These are phyloP conservation scores for Nycteola revayana DNA, from an alignment of 2,888 invertebrate genomes.

Conservation along the genomic window DNA sequence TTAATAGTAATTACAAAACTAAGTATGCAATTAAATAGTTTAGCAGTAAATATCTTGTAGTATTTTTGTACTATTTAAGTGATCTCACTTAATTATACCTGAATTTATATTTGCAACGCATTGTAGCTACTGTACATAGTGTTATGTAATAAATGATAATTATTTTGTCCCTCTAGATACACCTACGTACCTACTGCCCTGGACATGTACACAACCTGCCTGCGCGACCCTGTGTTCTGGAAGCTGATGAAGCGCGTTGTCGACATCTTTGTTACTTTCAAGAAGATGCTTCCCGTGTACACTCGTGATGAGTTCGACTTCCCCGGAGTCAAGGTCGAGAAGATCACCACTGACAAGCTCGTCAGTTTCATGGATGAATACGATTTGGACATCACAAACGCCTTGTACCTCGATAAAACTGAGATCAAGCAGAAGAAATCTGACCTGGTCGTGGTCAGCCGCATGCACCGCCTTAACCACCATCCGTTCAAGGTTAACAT, in stretches of 20 bases:
- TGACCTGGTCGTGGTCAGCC: constrained; percentile 75
- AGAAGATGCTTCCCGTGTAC: constrained; percentile 82
- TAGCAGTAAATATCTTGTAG: no score
- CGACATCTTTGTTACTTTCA: constrained; percentile 82
- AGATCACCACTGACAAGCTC: constrained; percentile 84
- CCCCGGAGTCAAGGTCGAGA: constrained; percentile 84
- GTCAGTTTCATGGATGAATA: constrained; percentile 87
- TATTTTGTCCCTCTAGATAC: constrained; percentile 54
- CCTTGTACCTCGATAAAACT: constrained; percentile 71
- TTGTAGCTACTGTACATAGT: no score
- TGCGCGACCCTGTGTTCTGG: constrained; percentile 89
- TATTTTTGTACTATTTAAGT: no score
- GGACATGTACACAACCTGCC: constrained; percentile 84
- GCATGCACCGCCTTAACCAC: constrained; percentile 85
- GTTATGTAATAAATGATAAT: no score
- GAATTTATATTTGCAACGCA: no score
- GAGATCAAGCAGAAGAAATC: constrained; percentile 75
- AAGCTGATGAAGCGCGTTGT: constrained; percentile 84
- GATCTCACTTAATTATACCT: no score
- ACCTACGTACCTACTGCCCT: constrained; percentile 82
- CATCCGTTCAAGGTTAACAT: constrained; percentile 84
- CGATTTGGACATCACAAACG: constrained; percentile 85
- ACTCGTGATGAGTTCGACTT: constrained; percentile 82
- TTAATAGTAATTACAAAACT: no score
- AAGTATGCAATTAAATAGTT: no score